phyloP scores from a whole-genome alignment of 1,140 invertebrate genomes.

The Limonius californicus region DNA sequence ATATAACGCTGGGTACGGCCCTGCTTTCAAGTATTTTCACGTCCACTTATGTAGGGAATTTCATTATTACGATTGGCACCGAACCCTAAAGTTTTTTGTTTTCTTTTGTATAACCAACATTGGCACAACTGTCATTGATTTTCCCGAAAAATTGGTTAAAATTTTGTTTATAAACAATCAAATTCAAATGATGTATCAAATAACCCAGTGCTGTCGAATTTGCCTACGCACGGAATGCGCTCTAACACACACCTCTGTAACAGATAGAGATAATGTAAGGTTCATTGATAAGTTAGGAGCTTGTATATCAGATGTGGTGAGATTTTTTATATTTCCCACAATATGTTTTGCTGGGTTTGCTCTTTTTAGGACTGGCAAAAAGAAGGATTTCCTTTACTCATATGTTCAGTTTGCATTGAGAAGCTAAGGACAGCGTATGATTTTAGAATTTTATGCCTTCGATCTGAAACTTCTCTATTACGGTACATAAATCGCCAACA shows the following conservation, averaged over 20 bases:
- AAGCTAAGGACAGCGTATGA: conserved; percentile 36
- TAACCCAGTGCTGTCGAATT: conserved; percentile 38
- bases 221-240: conserved; percentile 39
- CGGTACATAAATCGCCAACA: conserved; percentile 30
- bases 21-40: too few species aligned
- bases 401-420: conserved; percentile 39
- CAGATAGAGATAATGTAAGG: conserved; percentile 40
- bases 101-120: not conserved
- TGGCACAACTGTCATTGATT: not conserved
- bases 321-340: too few species aligned
- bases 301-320: conserved; percentile 42
- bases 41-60: too few species aligned
- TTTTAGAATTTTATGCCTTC: conserved; percentile 38
- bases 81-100: not conserved
- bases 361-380: conserved; percentile 36
- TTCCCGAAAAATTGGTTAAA: not conserved
- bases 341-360: too few species aligned
- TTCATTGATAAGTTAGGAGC: conserved; percentile 38
- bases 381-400: conserved; percentile 35
- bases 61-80: too few species aligned
- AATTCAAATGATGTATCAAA: conserved; percentile 27
- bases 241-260: conserved; percentile 35
- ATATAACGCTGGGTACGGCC: too few species aligned
- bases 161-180: not conserved
- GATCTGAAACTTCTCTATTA: conserved; percentile 35